Conservation (phyloP, 2,797 vertebrate species). For the Enteromius unitaeniatus region DNA sequence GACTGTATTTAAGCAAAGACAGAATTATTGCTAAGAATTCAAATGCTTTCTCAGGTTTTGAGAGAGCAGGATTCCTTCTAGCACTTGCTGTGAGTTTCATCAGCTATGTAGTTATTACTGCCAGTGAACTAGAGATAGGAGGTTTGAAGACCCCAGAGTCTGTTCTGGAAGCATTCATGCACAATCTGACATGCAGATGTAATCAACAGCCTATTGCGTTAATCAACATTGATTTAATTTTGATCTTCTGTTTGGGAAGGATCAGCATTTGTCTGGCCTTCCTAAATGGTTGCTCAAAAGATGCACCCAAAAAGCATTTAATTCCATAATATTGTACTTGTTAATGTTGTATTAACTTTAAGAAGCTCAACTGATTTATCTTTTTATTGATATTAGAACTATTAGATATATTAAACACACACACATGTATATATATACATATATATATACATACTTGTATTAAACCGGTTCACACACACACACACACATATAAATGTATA, state of each 20-base stretch:
- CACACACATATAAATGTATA: too few species aligned
- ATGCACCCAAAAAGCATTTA: background rate
- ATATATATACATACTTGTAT: background rate
- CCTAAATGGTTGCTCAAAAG: background rate
- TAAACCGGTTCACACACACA: too few species aligned
- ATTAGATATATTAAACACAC: background rate
- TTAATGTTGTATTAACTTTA: background rate
- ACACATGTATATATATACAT: background rate
- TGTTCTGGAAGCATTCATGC: background rate
- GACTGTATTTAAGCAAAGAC: background rate
- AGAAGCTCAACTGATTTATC: background rate
- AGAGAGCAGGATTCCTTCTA: constrained; percentile 19
- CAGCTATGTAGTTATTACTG: constrained; percentile 11
- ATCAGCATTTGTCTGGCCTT: too few species aligned
- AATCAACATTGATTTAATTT: background rate
- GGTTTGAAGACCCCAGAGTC: background rate
- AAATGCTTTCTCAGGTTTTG: background rate
- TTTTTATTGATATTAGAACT: background rate
- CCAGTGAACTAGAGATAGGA: constrained; percentile 1
- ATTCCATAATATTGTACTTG: background rate
- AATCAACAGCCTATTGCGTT: background rate
- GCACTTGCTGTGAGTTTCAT: constrained; percentile 41
- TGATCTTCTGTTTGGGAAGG: constrained; percentile 6
- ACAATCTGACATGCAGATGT: constrained; percentile 18
- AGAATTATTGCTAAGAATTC: background rate